These are phyloP conservation scores for Melikaiella ostensackeni DNA, from an alignment of 2,888 invertebrate species.

Conservation along the genomic window DNA sequence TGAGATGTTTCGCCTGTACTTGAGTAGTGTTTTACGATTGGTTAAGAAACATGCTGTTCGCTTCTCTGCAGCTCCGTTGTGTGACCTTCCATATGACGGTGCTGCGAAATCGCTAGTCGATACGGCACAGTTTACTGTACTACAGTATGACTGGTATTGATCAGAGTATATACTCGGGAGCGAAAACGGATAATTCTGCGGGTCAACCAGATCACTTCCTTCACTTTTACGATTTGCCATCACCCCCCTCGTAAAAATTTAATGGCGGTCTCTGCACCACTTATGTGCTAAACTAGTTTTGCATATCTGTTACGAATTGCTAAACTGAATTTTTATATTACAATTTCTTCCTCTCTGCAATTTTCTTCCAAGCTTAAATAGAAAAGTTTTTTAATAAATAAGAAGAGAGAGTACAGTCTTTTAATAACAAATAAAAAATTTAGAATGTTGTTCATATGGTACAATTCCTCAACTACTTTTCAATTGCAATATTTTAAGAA, in stretches of 20 bases:
- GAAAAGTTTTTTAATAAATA: too few species aligned
- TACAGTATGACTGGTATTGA: constrained; percentile 35
- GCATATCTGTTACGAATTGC: neutral
- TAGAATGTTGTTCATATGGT: too few species aligned
- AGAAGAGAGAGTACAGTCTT: too few species aligned
- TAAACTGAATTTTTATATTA: neutral
- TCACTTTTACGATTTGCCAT: constrained; percentile 12
- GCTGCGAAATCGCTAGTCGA: constrained; percentile 34
- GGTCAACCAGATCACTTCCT: constrained; percentile 31
- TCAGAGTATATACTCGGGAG: constrained; percentile 13
- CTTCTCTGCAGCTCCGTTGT: constrained; percentile 4
- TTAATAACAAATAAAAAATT: too few species aligned
- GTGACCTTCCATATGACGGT: constrained; percentile 38
- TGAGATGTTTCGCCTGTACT: neutral
- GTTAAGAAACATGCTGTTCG: constrained; percentile 4
- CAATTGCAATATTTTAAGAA: too few species aligned
- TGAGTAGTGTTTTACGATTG: neutral
- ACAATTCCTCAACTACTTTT: too few species aligned
- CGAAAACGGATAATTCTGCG: constrained; percentile 41
- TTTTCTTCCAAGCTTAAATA: neutral
- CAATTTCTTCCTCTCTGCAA: neutral
- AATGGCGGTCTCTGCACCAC: neutral
- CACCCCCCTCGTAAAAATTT: constrained; percentile 18
- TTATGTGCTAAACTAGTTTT: neutral
- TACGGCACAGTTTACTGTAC: constrained; percentile 33